phyloP scores from a whole-genome alignment of 1,140 invertebrate species.

The Choristoneura fumiferana region DNA sequence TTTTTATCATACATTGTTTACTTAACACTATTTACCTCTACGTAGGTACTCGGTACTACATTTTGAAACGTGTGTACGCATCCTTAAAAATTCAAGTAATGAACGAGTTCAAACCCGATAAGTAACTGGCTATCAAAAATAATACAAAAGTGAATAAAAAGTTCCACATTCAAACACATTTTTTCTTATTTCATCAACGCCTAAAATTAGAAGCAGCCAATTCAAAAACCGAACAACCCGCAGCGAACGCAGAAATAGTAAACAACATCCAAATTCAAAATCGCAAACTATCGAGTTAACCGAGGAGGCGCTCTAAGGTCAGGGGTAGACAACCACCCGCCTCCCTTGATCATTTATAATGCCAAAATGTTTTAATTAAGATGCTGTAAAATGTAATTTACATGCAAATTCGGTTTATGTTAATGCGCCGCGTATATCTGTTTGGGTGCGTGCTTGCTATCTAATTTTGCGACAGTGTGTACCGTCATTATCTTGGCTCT shows the following conservation, averaged over 20 bases:
- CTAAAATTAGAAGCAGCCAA: not conserved
- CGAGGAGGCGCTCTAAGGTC: slow-evolving; percentile 49
- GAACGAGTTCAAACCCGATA: no score
- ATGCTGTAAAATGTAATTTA: slow-evolving; percentile 81
- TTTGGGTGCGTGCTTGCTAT: slow-evolving; percentile 76
- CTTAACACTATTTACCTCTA: no score
- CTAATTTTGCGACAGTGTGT: slow-evolving; percentile 77
- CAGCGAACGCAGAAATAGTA: no score
- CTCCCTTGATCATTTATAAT: slow-evolving; percentile 79
- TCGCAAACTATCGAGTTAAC: slow-evolving; percentile 63
- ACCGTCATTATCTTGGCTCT: slow-evolving; percentile 76
- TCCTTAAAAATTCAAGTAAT: no score
- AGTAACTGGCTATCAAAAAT: no score
- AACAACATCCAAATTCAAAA: slow-evolving; percentile 42
- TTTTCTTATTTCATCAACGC: no score
- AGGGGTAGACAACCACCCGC: slow-evolving; percentile 47
- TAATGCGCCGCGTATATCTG: slow-evolving; percentile 78
- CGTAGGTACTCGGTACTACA: no score
- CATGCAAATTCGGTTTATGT: slow-evolving; percentile 81
- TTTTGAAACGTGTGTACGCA: no score
- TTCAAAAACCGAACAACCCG: no score
- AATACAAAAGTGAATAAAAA: no score
- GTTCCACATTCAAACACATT: no score
- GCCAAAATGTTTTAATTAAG: slow-evolving; percentile 81
- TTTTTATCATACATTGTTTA: no score